Percentiles rank a stretch among this genome's conserved stretches.
Conservation (phyloP, 2,113 vertebrate species). For the Rissa tridactyla region DNA sequence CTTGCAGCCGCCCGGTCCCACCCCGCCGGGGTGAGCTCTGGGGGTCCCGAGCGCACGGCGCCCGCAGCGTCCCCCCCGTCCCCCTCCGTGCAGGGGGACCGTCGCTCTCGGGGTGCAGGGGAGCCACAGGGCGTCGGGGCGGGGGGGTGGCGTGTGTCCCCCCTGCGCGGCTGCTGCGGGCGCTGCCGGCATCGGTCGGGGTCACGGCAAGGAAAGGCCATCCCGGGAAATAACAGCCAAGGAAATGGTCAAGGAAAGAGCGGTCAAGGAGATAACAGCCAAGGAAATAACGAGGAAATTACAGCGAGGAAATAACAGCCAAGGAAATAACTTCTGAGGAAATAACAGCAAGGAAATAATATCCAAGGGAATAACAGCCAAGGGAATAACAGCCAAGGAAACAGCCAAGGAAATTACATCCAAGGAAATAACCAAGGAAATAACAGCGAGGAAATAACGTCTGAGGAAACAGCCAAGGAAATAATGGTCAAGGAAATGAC, state of each 20-base stretch:
- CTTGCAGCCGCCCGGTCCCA: not conserved
- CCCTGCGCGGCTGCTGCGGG: no score
- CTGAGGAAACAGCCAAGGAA: not conserved
- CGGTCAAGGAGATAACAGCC: no score
- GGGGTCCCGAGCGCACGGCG: fast-evolving
- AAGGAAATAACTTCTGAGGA: not conserved
- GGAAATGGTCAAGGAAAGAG: not conserved
- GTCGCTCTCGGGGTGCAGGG: no score
- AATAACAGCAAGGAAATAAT: not conserved
- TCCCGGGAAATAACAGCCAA: not conserved
- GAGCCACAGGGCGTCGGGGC: not conserved
- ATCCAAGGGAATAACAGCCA: no score
- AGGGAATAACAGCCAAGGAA: not conserved
- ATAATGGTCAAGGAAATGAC: no score
- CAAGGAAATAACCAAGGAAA: not conserved
- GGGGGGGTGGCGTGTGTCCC: no score
- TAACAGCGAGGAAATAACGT: no score
- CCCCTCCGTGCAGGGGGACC: not conserved
- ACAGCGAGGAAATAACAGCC: no score
- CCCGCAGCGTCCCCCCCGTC: not conserved
- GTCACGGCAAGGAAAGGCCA: no score
- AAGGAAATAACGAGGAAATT: not conserved
- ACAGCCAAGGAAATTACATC: not conserved
- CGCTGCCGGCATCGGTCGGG: no score
- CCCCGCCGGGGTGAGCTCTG: not conserved